Percentiles rank a stretch among this genome's conserved stretches.
These are phyloP conservation scores for Drosophila repleta DNA, from an alignment of 1,140 invertebrate species.

Conservation along the genomic window DNA sequence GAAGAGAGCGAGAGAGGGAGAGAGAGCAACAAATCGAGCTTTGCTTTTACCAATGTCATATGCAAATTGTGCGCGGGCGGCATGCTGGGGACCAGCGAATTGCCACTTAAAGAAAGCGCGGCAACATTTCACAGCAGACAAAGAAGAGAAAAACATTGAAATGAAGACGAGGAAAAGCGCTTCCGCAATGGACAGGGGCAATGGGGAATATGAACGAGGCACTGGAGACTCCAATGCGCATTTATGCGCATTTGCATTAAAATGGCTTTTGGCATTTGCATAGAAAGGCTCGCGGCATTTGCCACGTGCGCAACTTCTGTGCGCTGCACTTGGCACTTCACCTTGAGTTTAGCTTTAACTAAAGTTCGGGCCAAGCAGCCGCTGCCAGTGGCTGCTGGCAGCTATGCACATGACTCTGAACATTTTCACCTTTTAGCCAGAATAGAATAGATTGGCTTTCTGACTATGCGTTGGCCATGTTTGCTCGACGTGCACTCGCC, in stretches of 20 bases:
- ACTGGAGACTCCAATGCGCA: conserved; percentile 5
- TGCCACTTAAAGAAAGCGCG: conserved; percentile 29
- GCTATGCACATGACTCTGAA: conserved; percentile 26
- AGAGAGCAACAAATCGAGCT: conserved; percentile 17
- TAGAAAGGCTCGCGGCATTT: conserved; percentile 51
- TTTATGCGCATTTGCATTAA: conserved; percentile 73
- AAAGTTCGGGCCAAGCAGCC: conserved; percentile 10
- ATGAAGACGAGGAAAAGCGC: conserved; percentile 37
- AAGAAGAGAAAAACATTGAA: conserved; percentile 33
- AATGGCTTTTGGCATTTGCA: conserved; percentile 72
- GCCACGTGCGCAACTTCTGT: conserved; percentile 45
- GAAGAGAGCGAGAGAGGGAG: not conserved
- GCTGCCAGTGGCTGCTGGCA: not conserved
- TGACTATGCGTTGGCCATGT: conserved; percentile 1
- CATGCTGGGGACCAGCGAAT: conserved; percentile 4
- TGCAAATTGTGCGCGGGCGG: conserved; percentile 46
- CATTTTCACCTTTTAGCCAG: conserved; percentile 14
- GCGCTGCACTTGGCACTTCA: conserved; percentile 41
- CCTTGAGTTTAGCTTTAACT: conserved; percentile 33
- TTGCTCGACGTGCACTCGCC: conserved; percentile 14
- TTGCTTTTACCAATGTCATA: conserved; percentile 53
- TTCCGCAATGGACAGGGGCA: too few relatives aligned
- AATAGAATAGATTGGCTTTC: conserved; percentile 12
- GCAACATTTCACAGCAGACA: conserved; percentile 27
- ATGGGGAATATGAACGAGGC: too few relatives aligned